Conservation (phyloP, 2,888 invertebrate species). For the Drosophila fungiperda region DNA sequence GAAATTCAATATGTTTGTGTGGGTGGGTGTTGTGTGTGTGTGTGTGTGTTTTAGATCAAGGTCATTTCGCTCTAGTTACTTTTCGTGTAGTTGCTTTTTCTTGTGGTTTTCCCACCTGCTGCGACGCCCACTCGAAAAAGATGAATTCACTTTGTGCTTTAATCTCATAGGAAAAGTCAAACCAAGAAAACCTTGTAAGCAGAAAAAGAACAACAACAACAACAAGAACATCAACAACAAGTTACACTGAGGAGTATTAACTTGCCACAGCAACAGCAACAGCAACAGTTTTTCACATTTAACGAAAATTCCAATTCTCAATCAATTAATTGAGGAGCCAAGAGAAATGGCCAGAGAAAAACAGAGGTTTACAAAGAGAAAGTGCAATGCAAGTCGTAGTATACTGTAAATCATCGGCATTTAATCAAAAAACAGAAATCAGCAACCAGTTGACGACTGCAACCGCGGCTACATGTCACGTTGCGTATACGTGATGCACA, state of each 20-base stretch:
- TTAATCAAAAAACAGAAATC: conserved; percentile 33
- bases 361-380: not conserved
- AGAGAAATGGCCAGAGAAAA: too few species aligned
- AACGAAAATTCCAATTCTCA: not conserved
- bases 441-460: conserved; percentile 1
- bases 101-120: conserved; percentile 6
- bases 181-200: conserved; percentile 22
- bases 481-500: conserved; percentile 33
- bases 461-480: conserved; percentile 20
- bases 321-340: conserved; percentile 30
- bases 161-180: conserved; percentile 52
- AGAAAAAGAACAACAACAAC: conserved; percentile 12
- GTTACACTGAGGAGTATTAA: conserved; percentile 52
- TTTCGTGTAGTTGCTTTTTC: conserved; percentile 22
- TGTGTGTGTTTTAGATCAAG: conserved; percentile 47
- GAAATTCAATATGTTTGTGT: conserved; percentile 8
- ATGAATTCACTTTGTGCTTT: conserved; percentile 31
- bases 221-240: conserved; percentile 20
- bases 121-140: conserved; percentile 3
- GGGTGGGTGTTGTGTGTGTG: conserved; percentile 2
- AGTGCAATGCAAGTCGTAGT: not conserved
- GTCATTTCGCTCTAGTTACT: conserved; percentile 44
- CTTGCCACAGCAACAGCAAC: conserved; percentile 12
- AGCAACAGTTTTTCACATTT: not conserved
- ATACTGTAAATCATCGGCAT: conserved; percentile 40